Evolutionary conservation across 2,888 invertebrate genomes (phyloP), one percentile per base, ranked within the genome.

Genomic region (Trilocha varians): DNA sequence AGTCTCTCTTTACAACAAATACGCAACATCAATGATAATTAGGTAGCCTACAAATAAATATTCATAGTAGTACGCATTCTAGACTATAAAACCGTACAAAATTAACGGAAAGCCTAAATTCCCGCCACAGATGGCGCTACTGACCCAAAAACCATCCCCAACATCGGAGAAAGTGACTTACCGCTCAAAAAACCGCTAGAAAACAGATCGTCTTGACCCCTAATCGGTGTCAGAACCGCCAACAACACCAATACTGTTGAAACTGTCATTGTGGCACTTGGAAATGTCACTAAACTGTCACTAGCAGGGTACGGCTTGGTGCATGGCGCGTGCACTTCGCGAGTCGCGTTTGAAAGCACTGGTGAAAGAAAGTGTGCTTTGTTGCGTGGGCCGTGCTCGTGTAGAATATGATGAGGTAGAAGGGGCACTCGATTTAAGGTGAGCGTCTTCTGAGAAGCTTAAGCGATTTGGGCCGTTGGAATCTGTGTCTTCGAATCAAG

Each of bases 181-280:
- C 39, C 39, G 13, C 33, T 34, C 25, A 95, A 85, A 73, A 94
- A 92, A 64, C 93, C 93, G 62, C 93, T 92, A 48, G 94, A 92
- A 65, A 94, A 87, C 39, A 93, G 93, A 57, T 94, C 94, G 69
- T 93, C 93, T 79, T 91, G 88, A 48, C 78, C 70, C 47, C 56
- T 52, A 50, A 65, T 48, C 16, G 57, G 59, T 36, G 68, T 59
- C 37, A 62, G 45, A 13, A 57, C 41, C 48, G 62, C 59, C 43
- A 70, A 55, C 42, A 75, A 47, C 35, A 72, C 38, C 45, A 68
- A 57, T 49, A 62, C 59, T 39, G 57, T 51, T 47, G 57, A 49
- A 69, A 65, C 72, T 63, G 64, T 66, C 78, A 78, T 78, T 68
- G 59, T 62, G 52, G 63, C 62, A 53, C 47, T 48, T 33, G 37